Base-by-base conservation (phyloP, 2,797 vertebrate species). In the Chrysocyon brachyurus region DNA sequence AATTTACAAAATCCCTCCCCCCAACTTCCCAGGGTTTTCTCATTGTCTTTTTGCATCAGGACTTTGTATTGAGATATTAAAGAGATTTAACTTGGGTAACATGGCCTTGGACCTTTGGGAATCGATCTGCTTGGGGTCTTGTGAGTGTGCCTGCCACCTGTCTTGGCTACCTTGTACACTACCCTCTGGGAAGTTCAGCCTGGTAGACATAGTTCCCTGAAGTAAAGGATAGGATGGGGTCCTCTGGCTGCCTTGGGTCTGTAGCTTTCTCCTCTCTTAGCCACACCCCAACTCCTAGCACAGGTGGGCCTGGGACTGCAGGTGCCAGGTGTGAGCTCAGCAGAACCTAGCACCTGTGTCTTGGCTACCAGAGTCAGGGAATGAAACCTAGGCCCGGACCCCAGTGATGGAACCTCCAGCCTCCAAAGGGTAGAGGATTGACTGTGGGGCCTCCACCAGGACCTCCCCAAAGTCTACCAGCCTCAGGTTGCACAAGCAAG, bases 51-150 rank as follows among this genome's bases (percentile, higher is more conserved):
- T 98, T 98, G 97, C 97, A 97, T 98, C 90, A 94, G 96, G 91
- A 97, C 97, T 98, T 97, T 98, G 93, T 98, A 98, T 98, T 98
- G 97, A 97, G 97, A 97, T 96, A 98, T 98, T 98, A 98, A 98
- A 98, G 98, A 97, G 97, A 97, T 98, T 98, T 98, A 98, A 98
- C 97, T 98, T 98, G 98, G 97, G 93, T 98, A 98, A 93, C 82
- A 92, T 17, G 85, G 97, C 64, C 57, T 97, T 72, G 54, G 24
- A 75, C 66, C 87, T 96, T 87, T 70, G 72, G 63, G 70, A 46
- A 57, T 91, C 52, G 4, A 31, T 90, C 82, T 84, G 0, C 52
- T 46, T 75, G 96, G 57, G 33, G 54, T 84, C 24, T 90, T 31
- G 28, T 24, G 57, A 49, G n/a, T 26, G 16, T 63, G 78, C 9